Base-by-base conservation (phyloP, 2,888 invertebrate genomes). In the Laspeyria flexula region DNA sequence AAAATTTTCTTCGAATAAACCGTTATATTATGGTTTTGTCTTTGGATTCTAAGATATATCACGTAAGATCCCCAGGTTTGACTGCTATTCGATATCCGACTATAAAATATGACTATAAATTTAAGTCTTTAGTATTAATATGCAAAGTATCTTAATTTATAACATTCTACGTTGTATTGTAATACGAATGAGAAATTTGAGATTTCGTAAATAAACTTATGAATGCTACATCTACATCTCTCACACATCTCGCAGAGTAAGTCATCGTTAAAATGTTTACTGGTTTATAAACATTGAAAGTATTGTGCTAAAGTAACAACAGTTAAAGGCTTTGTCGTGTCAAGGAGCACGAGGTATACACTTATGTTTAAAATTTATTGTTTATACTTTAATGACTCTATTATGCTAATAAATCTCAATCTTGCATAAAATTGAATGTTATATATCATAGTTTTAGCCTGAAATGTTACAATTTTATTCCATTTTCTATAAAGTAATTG, bases 81-180 rank as follows among this genome's bases (percentile, higher is more conserved):
- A 13, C 40, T 18, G 47, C 21, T 21, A 41, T 47, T 21, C 21
- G 29, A 47, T 35, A 2, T 41, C 12, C n/a, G n/a, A 16, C 12
- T 18, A 34, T 29, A 46, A 35, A 16, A 30, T 11, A 11, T 30
- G 11, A 30, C 4, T 30, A 11, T 30, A 30, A 30, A 30, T n/a
- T 9, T 27, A 3, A 33, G 11, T 5, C n/a, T n/a, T n/a, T 27
- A 39, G 7, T 18, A 38, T 30, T 11, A 11, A 35, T 41, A 47
- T 47, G 41, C 41, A 47, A 47, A 35, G 11, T 29, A 47, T 21
- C 37, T 13, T 34, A 21, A 47, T 41, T 34, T 29, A 40, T 41
- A 29, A 41, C 16, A 3, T 33, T 33, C 33, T 15, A 16, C 27
- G 7, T 40, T 27, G 35, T 15, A 35, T 47, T 21, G 23, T 41